Base-by-base conservation (phyloP, 1,140 invertebrate genomes). In the Aphaenogaster rudis region DNA sequence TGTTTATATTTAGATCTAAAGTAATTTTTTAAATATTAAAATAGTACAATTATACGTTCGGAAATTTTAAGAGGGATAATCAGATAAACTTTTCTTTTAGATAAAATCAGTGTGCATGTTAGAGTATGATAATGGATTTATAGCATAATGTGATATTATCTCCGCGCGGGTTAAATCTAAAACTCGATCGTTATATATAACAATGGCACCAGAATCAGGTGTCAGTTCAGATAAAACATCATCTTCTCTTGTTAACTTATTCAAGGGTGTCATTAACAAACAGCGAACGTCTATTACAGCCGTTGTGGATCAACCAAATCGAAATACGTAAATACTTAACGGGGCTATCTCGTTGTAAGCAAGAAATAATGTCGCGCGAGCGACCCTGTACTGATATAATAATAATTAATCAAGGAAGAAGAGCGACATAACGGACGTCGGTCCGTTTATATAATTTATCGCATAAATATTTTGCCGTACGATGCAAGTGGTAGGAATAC, bases 401-500 rank as follows among this genome's bases (percentile, higher is more conserved):
- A 87, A 84, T 63, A 84, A 84, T 87, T 87, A 84, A 87, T 87
- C 48, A 66, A 88, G 57, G 76, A 42, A 48, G 54, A 71, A n/a
- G 67, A 13, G 36, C 28, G 45, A 39, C 87, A 48, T 67, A 86
- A 59, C 42, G 71, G 21, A 21, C 48, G 28, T 48, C 42, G 36
- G 66, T 42, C 28, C 64, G 61, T 88, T 87, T 82, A 72, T 87
- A 78, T 82, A 87, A 88, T 72, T 45, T 74, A 57, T 61, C 74
- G 74, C 42, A 50, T 63, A 66, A 87, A 90, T 90, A 89, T 89
- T 86, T 89, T 42, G 78, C 36, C n/a, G 57, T 72, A 84, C 74
- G 86, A 89, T 69, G 88, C 52, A 48, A 74, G 81, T 64, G 61
- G 66, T 17, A 79, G 39, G 88, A 89, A 74, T 80, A 33, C 71